Base-by-base conservation (phyloP, 1,140 invertebrate species). In the Sitobion miscanthi region DNA sequence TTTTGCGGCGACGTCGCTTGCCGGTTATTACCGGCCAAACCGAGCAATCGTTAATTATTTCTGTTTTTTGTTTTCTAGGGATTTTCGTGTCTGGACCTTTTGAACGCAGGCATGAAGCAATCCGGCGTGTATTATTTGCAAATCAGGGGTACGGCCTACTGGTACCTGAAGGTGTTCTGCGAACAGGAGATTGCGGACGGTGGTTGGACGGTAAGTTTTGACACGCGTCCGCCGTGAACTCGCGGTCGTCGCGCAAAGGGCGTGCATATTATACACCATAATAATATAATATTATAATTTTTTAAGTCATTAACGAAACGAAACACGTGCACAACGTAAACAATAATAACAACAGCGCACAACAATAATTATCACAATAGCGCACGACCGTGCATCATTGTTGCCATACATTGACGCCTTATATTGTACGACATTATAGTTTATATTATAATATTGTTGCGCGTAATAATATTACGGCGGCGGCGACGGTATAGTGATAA, bases 151-250 rank as follows among this genome's bases (percentile, higher is more conserved):
- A 98, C 97, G 2, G 98, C 97, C 2, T 98, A 98, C 95, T 98
- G 98, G 97, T 98, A 98, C 95, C 96, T 99, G 54, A 98, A 98
- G 95, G 98, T 99, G 14, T 98, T 96, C 95, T 99, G 98, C 95
- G 98, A 99, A 95, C 98, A 99, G 96, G 97, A 98, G 94, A 96
- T 97, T 35, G 97, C 98, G 83, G 98, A 98, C 94, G 98, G 98
- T 21, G 99, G 98, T 91, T 99, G 98, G 98, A 99, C 98, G 95
- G 98, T 99, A 96, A 97, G 96, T 96, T 7, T 49, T 45, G 83
- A 86, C 83, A 45, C 42, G 8, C 20, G 35, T 21, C 77, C 35
- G 5, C 77, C 35, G 35, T 38, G 62, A 69, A 69, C 62, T 35
- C 35, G 35, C 35, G 35, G 35, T 35, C 35, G 35, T 35, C 35